These are phyloP conservation scores for Dryocosmus kuriphilus DNA, from an alignment of 2,888 invertebrate genomes.

Conservation along the genomic window DNA sequence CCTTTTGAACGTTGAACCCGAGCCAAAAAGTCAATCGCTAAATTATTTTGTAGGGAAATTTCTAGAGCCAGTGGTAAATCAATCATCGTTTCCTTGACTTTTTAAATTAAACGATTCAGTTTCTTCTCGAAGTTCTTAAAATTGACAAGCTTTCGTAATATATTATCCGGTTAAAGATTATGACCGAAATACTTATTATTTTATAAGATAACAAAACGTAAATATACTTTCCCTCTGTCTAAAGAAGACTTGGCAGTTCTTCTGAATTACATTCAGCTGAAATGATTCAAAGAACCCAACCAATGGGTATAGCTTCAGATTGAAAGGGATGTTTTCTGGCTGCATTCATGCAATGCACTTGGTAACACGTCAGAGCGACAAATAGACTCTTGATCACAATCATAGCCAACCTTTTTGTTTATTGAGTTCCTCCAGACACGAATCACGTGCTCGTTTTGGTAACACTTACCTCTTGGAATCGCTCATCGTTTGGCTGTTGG, in stretches of 20 bases:
- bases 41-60: neutral
- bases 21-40: constrained; percentile 18
- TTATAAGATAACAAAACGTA: neutral
- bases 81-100: constrained; percentile 6
- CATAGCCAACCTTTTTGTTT: neutral
- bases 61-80: neutral
- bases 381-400: constrained; percentile 16
- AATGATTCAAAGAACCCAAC: neutral
- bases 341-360: neutral
- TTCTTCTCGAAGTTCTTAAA: neutral
- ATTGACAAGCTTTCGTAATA: neutral
- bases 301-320: neutral
- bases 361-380: constrained; percentile 7
- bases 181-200: neutral
- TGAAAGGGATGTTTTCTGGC: neutral
- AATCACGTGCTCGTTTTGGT: neutral
- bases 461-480: neutral
- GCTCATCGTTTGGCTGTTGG: neutral
- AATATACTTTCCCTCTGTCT: neutral
- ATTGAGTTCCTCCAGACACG: neutral
- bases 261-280: neutral
- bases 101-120: neutral
- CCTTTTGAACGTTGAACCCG: constrained; percentile 10
- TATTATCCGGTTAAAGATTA: neutral
- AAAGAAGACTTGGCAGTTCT: neutral